Evolutionary conservation across 2,113 vertebrate genomes (phyloP).

Genomic region (Varanus salvator): DNA sequence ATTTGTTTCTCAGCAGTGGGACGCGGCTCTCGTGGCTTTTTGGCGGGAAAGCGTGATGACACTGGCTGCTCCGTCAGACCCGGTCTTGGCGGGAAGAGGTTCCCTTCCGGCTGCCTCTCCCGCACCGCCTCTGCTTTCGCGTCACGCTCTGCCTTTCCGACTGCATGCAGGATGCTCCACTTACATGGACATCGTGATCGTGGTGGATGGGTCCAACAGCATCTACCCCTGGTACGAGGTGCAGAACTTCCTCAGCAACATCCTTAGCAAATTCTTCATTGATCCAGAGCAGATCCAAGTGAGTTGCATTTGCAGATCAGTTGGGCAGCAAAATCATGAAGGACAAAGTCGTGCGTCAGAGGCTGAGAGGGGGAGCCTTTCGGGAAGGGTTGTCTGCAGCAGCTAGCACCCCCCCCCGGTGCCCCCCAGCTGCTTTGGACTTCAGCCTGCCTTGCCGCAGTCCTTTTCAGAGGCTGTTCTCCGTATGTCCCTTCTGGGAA

Average conservation of each 20-base stretch:
- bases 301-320: conserved; percentile 12
- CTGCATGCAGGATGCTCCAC: conserved; percentile 87
- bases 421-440: not conserved
- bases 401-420: not conserved
- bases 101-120: accelerated
- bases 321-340: not conserved
- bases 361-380: not conserved
- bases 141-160: not conserved
- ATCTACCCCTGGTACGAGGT: conserved; percentile 98
- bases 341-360: not conserved
- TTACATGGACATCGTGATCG: conserved; percentile 96
- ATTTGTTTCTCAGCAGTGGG: too few species aligned
- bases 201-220: conserved; percentile 97
- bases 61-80: not conserved
- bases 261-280: conserved; percentile 94
- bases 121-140: not conserved
- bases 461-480: too few species aligned
- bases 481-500: too few species aligned
- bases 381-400: not conserved
- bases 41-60: too few species aligned
- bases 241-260: conserved; percentile 94
- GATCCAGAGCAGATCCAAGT: conserved; percentile 96
- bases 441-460: not conserved
- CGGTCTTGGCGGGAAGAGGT: not conserved
- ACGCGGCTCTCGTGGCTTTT: too few species aligned